Base-by-base conservation (phyloP, 2,113 vertebrate genomes). In the Seriola dumerili region DNA sequence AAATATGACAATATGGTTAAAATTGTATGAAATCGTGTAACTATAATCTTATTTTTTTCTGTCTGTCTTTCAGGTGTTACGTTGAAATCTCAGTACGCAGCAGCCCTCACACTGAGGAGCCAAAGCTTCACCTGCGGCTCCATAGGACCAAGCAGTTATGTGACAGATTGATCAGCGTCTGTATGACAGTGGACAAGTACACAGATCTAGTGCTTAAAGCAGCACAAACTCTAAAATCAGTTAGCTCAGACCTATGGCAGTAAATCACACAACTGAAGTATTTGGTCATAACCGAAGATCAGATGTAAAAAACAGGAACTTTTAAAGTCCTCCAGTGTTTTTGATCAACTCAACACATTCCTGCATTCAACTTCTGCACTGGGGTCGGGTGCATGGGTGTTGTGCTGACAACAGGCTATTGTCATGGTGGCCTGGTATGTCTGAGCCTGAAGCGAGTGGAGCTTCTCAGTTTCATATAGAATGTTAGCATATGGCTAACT, bases 401-500 rank as follows among this genome's bases (percentile, higher is more conserved):
- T 63, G 65, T 50, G 63, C 62, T 72, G 72, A 71, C 54, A 34
- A 40, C 29, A 76, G 61, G 16, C 14, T 32, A 13, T 80, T 76
- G 77, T 76, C 32, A 85, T 86, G 81, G 74, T 87, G 48, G 52
- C 73, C 64, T 55, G 66, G 36, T 73, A 29, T 71, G 25, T 72
- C 50, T 83, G 50, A 89, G 71, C 55, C 66, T 78, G 42, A 85
- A 85, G 85, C 86, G 76, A 58, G 38, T 32, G 0, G 48, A 70
- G 79, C 65, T 77, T 6, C 70, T 17, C 40, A 23, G n/a, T 61
- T 58, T 71, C 6, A 69, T 78, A 68, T 82, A 90, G 73, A 75
- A 91, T 85, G 76, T 85, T 92, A 86, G 85, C 88, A 42, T 87
- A 72, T 87, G 84, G 87, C 64, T 86, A 90, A 58, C 71, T 0